Base-by-base conservation (phyloP, 2,888 invertebrate species). In the Platerodrilus igneus region DNA sequence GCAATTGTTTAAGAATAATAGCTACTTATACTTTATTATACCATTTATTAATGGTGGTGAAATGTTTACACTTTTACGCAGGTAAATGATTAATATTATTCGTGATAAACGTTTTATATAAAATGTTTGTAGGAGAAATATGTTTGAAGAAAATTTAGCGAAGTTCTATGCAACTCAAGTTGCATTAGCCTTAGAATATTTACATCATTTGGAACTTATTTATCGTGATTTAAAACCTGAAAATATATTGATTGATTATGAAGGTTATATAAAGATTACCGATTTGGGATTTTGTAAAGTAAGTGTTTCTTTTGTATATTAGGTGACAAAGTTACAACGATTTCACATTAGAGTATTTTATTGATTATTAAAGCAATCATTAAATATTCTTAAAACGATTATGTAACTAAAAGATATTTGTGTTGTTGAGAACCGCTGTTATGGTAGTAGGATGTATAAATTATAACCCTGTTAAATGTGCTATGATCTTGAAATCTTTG, bases 221-320 rank as follows among this genome's bases (percentile, higher is more conserved):
- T 94, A 95, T 65, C 77, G 96, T 7, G 93, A 94, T 66, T 70
- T 94, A 41, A 94, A 94, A 63, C 93, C 93, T 0, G 93, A 94
- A 70, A 94, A 94, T 64, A 82, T 94, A 47, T 70, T 94, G 53
- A 77, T 94, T 19, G 88, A 89, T 58, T 69, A 66, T 39, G 74
- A 70, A 30, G 92, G 92, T 0, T 92, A 88, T 61, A 65, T 86
- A n/a, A 79, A 90, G 73, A 78, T 96, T 33, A 89, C 92, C 0
- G 96, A 96, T 68, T 92, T 95, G 62, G 95, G 95, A 15, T 95
- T 96, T 70, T 88, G 92, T 53, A 96, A 96, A 73, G 69, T 61
- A 52, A 45, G 26, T 39, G 17, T n/a, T n/a, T n/a, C n/a, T n/a
- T n/a, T n/a, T n/a, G n/a, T n/a, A n/a, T n/a, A n/a, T 11, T 8